phyloP scores from a whole-genome alignment of 2,797 vertebrate species.

The Botia kubotai region DNA sequence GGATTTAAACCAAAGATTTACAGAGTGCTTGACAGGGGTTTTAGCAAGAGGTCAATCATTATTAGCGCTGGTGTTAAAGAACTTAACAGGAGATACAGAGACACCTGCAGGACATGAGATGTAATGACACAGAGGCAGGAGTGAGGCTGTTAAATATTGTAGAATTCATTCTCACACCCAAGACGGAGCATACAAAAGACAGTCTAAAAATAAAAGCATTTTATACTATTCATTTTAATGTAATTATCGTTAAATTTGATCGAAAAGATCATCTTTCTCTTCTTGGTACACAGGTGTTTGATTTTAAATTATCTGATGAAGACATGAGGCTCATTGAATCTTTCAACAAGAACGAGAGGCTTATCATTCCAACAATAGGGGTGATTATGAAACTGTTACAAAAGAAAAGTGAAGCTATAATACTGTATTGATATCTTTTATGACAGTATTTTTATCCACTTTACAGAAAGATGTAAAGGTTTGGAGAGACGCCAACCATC shows the following conservation, averaged over 20 bases:
- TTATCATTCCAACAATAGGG: slow-evolving; percentile 73
- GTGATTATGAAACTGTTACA: slow-evolving; percentile 54
- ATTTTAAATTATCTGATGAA: slow-evolving; percentile 73
- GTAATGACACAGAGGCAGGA: background rate
- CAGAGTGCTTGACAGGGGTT: background rate
- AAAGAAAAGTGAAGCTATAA: background rate
- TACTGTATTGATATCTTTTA: background rate
- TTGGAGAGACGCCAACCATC: slow-evolving; percentile 78
- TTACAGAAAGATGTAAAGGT: slow-evolving; percentile 72
- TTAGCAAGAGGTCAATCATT: background rate
- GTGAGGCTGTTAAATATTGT: no score
- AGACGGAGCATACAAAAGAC: background rate
- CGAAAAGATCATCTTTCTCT: background rate
- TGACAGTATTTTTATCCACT: background rate
- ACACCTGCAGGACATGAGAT: slow-evolving; percentile 19
- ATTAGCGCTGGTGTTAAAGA: background rate
- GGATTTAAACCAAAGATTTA: background rate
- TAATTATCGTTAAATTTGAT: background rate
- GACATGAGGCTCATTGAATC: slow-evolving; percentile 74
- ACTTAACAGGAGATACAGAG: background rate
- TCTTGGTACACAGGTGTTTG: slow-evolving; percentile 68
- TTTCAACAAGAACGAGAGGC: slow-evolving; percentile 68
- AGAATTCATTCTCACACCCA: background rate
- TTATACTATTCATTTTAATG: background rate
- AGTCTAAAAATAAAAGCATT: background rate